Percentiles rank a stretch among this genome's conserved stretches.
phyloP scores from a whole-genome alignment of 1,140 invertebrate species.

The Homalodisca vitripennis region DNA sequence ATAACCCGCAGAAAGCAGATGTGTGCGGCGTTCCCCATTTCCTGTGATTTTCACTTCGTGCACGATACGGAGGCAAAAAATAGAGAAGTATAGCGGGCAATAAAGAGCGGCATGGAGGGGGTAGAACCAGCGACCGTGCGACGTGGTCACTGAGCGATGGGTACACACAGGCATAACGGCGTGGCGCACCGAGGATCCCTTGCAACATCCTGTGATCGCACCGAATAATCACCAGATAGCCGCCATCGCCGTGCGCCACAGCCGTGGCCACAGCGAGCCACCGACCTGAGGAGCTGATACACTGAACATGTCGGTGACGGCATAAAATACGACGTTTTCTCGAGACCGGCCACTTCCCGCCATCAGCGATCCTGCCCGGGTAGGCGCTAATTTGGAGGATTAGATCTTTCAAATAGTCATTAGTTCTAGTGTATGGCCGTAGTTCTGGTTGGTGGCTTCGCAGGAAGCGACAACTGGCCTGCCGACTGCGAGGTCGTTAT shows the following conservation, averaged over 20 bases:
- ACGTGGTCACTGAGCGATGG: not conserved
- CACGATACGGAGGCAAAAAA: no score
- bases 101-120: not conserved
- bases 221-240: not conserved
- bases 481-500: not conserved
- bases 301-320: not conserved
- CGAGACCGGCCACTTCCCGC: not conserved
- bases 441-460: not conserved
- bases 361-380: no score
- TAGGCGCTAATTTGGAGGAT: slow-evolving; percentile 10
- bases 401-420: not conserved
- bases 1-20: no score
- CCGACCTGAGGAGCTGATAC: not conserved
- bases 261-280: not conserved
- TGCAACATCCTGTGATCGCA: not conserved
- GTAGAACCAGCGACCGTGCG: not conserved
- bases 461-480: not conserved
- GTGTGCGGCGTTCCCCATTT: no score
- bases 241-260: not conserved
- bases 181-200: not conserved
- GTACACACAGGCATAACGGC: not conserved
- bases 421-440: slow-evolving; percentile 1
- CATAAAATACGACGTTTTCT: not conserved
- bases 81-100: no score
- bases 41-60: no score